These are phyloP conservation scores for Adelosebastes latens DNA, from an alignment of 2,797 vertebrate genomes.

Conservation along the genomic window DNA sequence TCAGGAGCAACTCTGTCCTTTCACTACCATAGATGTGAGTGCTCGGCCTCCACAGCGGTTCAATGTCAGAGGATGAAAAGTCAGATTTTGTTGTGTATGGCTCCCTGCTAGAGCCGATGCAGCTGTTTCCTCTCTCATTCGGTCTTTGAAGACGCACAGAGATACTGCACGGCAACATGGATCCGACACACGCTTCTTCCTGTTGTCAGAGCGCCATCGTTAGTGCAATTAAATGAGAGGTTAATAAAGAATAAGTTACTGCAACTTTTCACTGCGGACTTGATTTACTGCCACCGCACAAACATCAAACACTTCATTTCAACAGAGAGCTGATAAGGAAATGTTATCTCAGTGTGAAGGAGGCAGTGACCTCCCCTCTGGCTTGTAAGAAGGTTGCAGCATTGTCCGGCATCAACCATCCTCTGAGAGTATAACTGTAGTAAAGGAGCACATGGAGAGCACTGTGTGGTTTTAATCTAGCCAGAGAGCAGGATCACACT, in stretches of 20 bases:
- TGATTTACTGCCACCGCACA: conserved; percentile 69
- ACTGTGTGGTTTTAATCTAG: conserved; percentile 31
- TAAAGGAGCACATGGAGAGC: not conserved
- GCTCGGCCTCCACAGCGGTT: not conserved
- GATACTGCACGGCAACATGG: conserved; percentile 79
- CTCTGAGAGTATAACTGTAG: conserved; percentile 30
- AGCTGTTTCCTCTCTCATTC: conserved; percentile 80
- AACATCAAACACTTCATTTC: conserved; percentile 70
- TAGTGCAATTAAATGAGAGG: conserved; percentile 47
- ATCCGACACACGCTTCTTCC: conserved; percentile 83
- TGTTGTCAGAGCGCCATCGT: conserved; percentile 77
- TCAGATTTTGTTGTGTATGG: conserved; percentile 17
- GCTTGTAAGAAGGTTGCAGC: conserved; percentile 49
- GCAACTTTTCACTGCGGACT: conserved; percentile 60
- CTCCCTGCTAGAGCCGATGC: conserved; percentile 71
- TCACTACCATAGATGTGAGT: conserved; percentile 23
- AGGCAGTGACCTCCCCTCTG: conserved; percentile 62
- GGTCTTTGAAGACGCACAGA: conserved; percentile 81
- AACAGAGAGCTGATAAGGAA: conserved; percentile 68
- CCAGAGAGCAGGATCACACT: conserved; percentile 26
- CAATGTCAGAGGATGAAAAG: conserved; percentile 6
- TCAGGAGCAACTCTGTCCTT: conserved; percentile 67
- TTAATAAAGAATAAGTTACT: conserved; percentile 68
- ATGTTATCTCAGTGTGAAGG: conserved; percentile 68
- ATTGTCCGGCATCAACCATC: conserved; percentile 32